phyloP scores from a whole-genome alignment of 2,888 invertebrate genomes.

The Anticlea derivata region DNA sequence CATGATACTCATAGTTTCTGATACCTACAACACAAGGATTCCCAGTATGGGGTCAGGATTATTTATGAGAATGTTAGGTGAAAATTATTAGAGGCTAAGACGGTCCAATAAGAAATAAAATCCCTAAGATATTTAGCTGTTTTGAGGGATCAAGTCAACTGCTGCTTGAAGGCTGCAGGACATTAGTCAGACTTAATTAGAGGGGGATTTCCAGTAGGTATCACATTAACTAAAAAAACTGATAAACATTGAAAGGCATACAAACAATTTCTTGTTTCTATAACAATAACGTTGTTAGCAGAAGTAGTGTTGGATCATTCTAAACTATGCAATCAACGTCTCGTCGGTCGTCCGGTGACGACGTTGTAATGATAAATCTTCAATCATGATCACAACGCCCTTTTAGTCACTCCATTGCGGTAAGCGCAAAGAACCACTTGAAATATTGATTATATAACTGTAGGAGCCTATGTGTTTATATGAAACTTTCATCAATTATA shows the following conservation, averaged over 20 bases:
- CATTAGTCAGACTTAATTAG: constrained; percentile 1
- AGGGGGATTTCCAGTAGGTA: constrained; percentile 5
- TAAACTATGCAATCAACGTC: constrained; percentile 19
- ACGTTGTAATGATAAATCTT: constrained; percentile 63
- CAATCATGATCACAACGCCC: constrained; percentile 69
- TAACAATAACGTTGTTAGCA: not conserved
- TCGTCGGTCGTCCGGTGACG: constrained; percentile 44
- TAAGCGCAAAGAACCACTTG: constrained; percentile 4
- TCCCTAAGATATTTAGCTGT: not conserved
- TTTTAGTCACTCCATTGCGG: constrained; percentile 47
- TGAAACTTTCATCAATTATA: not conserved
- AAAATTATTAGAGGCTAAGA: too few species aligned
- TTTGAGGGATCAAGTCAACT: not conserved
- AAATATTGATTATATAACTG: not conserved
- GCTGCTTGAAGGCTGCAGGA: not conserved
- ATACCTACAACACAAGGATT: too few species aligned
- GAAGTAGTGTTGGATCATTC: not conserved
- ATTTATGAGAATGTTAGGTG: too few species aligned
- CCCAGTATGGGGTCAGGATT: too few species aligned
- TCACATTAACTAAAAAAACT: not conserved
- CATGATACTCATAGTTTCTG: too few species aligned
- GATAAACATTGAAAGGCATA: constrained; percentile 38
- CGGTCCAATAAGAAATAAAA: constrained; percentile 7
- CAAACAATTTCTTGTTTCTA: not conserved
- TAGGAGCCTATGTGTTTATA: not conserved